Conservation (phyloP, 2,888 invertebrate species). For the Aphelenchoides bicaudatus region DNA sequence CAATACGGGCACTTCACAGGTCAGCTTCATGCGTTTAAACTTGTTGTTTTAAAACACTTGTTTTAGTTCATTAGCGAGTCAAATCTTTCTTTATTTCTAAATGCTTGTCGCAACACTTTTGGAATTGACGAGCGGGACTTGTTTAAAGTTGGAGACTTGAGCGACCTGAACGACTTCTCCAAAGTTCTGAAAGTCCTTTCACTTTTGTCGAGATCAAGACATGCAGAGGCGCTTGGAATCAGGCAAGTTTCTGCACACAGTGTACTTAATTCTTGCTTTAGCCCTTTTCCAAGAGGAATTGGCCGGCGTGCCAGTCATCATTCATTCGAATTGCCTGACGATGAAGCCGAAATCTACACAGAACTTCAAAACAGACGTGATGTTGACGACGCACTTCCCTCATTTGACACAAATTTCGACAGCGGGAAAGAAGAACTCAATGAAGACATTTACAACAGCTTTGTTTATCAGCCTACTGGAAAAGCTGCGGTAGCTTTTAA, state of each 20-base stretch:
- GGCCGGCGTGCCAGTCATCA: conserved; percentile 5
- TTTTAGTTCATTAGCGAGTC: conserved; percentile 87
- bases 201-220: conserved; percentile 34
- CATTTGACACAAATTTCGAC: conserved; percentile 9
- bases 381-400: not conserved
- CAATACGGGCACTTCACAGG: conserved; percentile 6
- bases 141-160: conserved; percentile 90
- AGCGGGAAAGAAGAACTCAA: conserved; percentile 12
- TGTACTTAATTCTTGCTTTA: not conserved
- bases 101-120: conserved; percentile 79
- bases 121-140: conserved; percentile 79
- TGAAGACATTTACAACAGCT: conserved; percentile 41
- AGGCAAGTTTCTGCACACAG: conserved; percentile 26
- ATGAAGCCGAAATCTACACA: conserved; percentile 25
- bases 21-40: not conserved
- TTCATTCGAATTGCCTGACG: conserved; percentile 10
- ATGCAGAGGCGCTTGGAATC: conserved; percentile 26
- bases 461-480: conserved; percentile 23
- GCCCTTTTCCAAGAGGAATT: conserved; percentile 6
- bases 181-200: conserved; percentile 63
- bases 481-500: no score
- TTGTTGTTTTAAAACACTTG: not conserved
- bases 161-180: conserved; percentile 89
- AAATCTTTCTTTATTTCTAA: conserved; percentile 87
- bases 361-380: conserved; percentile 9